phyloP scores from a whole-genome alignment of 1,140 invertebrate species.

The Brachionus rotundiformis region DNA sequence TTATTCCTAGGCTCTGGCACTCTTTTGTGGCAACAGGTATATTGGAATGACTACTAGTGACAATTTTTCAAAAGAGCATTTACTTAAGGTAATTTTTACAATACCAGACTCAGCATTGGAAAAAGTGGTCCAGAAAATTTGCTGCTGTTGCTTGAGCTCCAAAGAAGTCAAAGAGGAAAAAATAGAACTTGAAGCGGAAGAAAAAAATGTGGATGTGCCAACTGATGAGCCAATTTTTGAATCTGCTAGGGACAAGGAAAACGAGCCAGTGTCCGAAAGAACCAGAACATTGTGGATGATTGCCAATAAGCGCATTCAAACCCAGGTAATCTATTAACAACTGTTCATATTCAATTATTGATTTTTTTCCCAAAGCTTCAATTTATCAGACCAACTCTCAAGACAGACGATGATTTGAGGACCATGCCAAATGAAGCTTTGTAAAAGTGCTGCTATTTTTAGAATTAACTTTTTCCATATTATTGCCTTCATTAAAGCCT shows the following conservation, averaged over 20 bases:
- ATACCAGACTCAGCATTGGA: neutral
- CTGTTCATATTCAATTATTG: neutral
- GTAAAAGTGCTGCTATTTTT: too few relatives aligned
- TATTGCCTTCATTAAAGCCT: too few relatives aligned
- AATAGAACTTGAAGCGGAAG: neutral
- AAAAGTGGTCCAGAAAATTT: neutral
- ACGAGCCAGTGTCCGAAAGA: neutral
- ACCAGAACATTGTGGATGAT: constrained; percentile 23
- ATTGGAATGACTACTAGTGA: neutral
- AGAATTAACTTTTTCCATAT: too few relatives aligned
- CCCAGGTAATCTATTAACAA: neutral
- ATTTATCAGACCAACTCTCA: neutral
- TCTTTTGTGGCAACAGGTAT: constrained; percentile 91
- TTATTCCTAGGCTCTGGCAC: constrained; percentile 92
- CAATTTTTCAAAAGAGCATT: too few relatives aligned
- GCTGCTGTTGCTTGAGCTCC: neutral
- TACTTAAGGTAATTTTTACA: neutral
- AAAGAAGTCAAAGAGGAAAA: neutral
- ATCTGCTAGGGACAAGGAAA: neutral
- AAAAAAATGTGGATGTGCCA: neutral
- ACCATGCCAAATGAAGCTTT: neutral
- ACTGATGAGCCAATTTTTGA: neutral
- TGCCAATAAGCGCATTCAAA: constrained; percentile 7
- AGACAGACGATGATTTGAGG: neutral
- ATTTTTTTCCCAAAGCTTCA: constrained; percentile 3